Percentiles rank a stretch among this genome's conserved stretches.
Conservation (phyloP, 2,113 vertebrate genomes). For the Plotosus lineatus region DNA sequence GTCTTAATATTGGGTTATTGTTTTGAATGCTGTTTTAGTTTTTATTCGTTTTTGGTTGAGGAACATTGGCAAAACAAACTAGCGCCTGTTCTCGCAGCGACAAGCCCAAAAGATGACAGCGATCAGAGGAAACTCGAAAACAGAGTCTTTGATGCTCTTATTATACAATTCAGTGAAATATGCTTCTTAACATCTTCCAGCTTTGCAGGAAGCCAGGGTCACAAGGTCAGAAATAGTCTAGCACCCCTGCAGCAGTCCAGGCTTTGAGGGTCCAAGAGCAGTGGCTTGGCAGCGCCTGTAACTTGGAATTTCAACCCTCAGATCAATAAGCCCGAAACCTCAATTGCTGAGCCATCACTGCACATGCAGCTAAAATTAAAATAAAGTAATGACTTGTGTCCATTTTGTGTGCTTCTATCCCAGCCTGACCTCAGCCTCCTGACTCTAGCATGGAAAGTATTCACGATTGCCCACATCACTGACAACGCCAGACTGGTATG, state of each 20-base stretch:
- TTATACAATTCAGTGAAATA: neutral
- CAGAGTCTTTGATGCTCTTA: neutral
- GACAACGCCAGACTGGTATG: neutral
- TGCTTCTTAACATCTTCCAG: neutral
- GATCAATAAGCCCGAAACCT: constrained; percentile 26
- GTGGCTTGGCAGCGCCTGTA: neutral
- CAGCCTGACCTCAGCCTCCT: constrained; percentile 11
- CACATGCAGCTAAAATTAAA: constrained; percentile 19
- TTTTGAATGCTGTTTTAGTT: no score
- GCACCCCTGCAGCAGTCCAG: neutral
- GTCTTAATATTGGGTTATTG: no score
- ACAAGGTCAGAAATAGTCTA: neutral
- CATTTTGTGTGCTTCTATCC: neutral
- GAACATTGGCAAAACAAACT: neutral
- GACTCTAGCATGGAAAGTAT: constrained; percentile 9
- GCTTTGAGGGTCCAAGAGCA: neutral
- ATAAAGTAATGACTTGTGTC: constrained; percentile 15
- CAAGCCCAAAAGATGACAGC: neutral
- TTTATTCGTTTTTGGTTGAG: neutral
- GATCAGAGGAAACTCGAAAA: neutral
- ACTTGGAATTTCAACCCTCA: constrained; percentile 13
- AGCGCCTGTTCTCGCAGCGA: neutral
- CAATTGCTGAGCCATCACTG: constrained; percentile 13
- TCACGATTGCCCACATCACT: neutral
- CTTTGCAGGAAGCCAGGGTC: neutral